These are phyloP conservation scores for Heliconius eleuchia DNA, from an alignment of 1,140 invertebrate genomes.

Conservation along the genomic window DNA sequence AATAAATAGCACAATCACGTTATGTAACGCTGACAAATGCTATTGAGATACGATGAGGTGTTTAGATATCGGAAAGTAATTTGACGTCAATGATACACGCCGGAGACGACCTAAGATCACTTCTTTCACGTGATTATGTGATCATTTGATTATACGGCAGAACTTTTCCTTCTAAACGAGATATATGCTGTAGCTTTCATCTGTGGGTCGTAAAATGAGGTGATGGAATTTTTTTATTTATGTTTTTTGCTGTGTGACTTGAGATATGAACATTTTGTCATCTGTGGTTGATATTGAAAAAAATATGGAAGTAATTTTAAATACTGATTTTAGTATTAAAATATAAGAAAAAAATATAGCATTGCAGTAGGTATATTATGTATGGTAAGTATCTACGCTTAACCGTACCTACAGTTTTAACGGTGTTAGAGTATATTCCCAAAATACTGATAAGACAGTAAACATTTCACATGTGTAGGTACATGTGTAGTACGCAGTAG, in stretches of 20 bases:
- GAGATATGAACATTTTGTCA: neutral
- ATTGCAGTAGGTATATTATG: neutral
- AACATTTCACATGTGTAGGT: neutral
- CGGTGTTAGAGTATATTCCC: too few species aligned
- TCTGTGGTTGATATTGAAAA: neutral
- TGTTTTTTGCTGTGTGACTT: neutral
- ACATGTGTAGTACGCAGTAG: constrained; percentile 16
- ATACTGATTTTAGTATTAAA: neutral
- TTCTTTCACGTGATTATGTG: constrained; percentile 13
- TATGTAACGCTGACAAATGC: constrained; percentile 25
- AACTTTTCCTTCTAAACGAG: neutral
- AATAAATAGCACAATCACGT: constrained; percentile 20
- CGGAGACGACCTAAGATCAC: constrained; percentile 31
- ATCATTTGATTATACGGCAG: constrained; percentile 1
- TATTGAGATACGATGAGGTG: constrained; percentile 7
- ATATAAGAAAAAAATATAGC: neutral
- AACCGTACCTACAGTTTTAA: too few species aligned
- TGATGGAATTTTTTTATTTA: neutral
- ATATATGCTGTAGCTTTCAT: neutral
- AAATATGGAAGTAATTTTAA: neutral
- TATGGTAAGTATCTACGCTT: too few species aligned
- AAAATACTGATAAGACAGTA: neutral
- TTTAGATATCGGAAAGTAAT: constrained; percentile 23
- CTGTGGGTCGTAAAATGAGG: neutral
- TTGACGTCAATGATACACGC: constrained; percentile 35